These are phyloP conservation scores for Drosophila truncata DNA, from an alignment of 1,140 invertebrate species.

Conservation along the genomic window DNA sequence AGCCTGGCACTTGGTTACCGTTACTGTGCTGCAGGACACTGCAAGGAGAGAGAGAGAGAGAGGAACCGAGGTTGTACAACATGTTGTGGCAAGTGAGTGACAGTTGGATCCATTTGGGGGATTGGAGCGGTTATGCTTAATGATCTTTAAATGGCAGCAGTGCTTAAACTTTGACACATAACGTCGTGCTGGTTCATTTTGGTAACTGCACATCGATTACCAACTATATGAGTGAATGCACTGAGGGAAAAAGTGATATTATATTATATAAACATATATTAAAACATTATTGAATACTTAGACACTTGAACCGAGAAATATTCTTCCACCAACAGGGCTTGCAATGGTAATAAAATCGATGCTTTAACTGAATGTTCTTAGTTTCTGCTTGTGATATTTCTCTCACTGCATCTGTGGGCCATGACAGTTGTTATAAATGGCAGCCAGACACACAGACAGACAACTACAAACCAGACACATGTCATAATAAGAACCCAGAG, in stretches of 20 bases:
- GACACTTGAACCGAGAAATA: neutral
- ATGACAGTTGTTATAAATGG: slow-evolving; percentile 83
- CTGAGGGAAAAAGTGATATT: neutral
- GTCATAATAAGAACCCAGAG: slow-evolving; percentile 64
- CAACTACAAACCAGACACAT: slow-evolving; percentile 79
- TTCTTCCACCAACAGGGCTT: neutral
- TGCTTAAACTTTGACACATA: slow-evolving; percentile 77
- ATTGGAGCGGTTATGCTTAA: slow-evolving; percentile 58
- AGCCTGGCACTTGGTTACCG: slow-evolving; percentile 95
- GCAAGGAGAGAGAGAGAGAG: slow-evolving; percentile 79
- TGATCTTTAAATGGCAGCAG: slow-evolving; percentile 79
- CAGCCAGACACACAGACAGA: slow-evolving; percentile 48
- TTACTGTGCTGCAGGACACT: slow-evolving; percentile 96
- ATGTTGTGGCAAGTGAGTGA: slow-evolving; percentile 43
- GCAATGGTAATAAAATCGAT: neutral
- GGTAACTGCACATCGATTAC: slow-evolving; percentile 71
- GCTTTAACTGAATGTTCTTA: neutral
- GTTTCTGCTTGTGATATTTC: neutral
- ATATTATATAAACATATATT: neutral
- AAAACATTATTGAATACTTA: neutral
- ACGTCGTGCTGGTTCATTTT: slow-evolving; percentile 56
- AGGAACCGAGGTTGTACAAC: slow-evolving; percentile 3
- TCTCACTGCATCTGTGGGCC: slow-evolving; percentile 37
- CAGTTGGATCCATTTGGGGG: slow-evolving; percentile 38
- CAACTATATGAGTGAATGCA: slow-evolving; percentile 19